Conservation (phyloP, 2,797 vertebrate species). For the Malurus leucopterus region DNA sequence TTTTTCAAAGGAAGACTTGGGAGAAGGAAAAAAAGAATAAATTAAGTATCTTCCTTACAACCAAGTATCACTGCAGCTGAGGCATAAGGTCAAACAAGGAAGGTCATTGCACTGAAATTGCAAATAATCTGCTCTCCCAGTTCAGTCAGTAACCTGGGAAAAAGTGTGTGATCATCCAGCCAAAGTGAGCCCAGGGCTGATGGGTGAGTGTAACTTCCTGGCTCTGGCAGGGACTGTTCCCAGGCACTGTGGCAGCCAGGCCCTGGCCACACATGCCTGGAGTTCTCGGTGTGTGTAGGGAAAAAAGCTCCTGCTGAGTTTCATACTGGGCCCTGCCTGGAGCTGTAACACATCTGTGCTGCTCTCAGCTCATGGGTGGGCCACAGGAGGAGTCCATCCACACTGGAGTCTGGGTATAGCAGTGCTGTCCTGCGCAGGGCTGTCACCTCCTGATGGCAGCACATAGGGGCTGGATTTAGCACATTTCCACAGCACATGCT, state of each 20-base stretch:
- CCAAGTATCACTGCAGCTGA: not conserved
- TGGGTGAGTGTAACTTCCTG: not conserved
- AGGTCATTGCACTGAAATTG: not conserved
- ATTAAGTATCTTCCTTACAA: not conserved
- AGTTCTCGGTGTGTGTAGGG: not conserved
- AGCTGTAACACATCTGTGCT: not conserved
- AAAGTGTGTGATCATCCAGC: not conserved
- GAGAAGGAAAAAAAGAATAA: not conserved
- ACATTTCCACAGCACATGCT: not conserved
- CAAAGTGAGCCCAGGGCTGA: not conserved
- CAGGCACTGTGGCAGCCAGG: not conserved
- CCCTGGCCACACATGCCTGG: not conserved
- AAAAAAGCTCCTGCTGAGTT: not conserved
- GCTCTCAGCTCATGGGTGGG: not conserved
- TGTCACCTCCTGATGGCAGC: not conserved
- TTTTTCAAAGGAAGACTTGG: not conserved
- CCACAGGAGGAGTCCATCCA: not conserved
- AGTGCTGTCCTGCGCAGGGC: not conserved
- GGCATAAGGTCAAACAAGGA: not conserved
- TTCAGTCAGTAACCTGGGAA: not conserved
- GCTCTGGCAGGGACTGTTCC: not conserved
- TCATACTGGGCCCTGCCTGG: not conserved
- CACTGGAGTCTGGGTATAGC: not conserved
- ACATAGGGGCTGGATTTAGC: accelerated
- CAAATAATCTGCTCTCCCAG: not conserved